Percentiles rank a stretch among this genome's conserved stretches.
phyloP scores from a whole-genome alignment of 2,888 invertebrate species.

The Acleris holmiana region DNA sequence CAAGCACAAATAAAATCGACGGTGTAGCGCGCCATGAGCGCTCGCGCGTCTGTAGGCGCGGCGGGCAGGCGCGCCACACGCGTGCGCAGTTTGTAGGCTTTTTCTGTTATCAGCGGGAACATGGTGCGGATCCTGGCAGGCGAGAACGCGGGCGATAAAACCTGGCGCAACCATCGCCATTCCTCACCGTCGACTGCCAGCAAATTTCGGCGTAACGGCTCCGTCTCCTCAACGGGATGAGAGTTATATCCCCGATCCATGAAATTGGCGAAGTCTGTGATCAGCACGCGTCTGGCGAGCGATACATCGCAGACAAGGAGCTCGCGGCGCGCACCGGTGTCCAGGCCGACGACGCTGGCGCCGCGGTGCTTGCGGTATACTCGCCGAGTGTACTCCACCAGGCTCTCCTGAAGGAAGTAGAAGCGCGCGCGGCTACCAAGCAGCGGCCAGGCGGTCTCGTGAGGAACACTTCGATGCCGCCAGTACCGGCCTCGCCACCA shows the following conservation, averaged over 20 bases:
- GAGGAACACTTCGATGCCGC: constrained; percentile 1
- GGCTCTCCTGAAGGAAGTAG: background rate
- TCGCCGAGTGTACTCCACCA: background rate
- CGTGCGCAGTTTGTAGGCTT: too few relatives aligned
- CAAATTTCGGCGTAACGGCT: constrained; percentile 59
- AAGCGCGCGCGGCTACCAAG: background rate
- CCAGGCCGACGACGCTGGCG: constrained; percentile 1
- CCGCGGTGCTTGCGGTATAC: background rate
- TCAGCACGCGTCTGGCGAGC: background rate
- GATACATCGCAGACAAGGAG: background rate
- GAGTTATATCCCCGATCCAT: background rate
- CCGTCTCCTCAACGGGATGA: constrained; percentile 40
- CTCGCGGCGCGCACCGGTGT: constrained; percentile 2
- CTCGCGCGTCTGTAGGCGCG: too few relatives aligned
- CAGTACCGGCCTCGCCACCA: constrained; percentile 6
- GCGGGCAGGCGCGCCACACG: too few relatives aligned
- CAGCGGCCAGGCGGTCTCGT: constrained; percentile 5
- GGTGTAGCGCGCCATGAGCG: too few relatives aligned
- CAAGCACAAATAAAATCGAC: too few relatives aligned
- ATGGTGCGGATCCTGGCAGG: too few relatives aligned
- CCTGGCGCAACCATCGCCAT: too few relatives aligned
- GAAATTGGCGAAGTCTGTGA: constrained; percentile 3
- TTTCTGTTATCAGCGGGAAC: too few relatives aligned
- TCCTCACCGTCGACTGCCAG: constrained; percentile 62
- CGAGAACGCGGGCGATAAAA: too few relatives aligned